phyloP scores from a whole-genome alignment of 2,888 invertebrate genomes.

The Euclidia mi region DNA sequence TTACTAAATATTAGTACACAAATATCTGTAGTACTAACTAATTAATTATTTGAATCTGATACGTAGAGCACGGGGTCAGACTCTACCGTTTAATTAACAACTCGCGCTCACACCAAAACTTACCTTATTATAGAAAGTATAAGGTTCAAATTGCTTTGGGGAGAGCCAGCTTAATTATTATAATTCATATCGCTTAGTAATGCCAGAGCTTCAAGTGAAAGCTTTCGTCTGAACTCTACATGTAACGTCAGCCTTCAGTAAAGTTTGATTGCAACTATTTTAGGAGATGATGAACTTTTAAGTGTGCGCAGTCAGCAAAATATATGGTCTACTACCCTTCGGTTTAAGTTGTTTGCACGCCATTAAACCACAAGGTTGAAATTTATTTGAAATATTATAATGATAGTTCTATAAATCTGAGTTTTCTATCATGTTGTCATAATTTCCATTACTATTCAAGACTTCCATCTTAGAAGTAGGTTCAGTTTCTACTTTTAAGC shows the following conservation, averaged over 20 bases:
- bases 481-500: too few species aligned
- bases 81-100: slow-evolving; percentile 42
- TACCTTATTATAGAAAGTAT: slow-evolving; percentile 20
- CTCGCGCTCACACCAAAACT: slow-evolving; percentile 32
- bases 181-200: slow-evolving; percentile 52
- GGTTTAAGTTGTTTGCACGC: too few species aligned
- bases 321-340: too few species aligned
- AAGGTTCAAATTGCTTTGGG: slow-evolving; percentile 36
- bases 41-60: slow-evolving; percentile 12
- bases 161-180: slow-evolving; percentile 43
- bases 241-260: slow-evolving; percentile 10
- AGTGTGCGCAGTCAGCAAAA: too few species aligned
- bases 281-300: too few species aligned
- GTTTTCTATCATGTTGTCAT: too few species aligned
- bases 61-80: slow-evolving; percentile 17
- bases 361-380: too few species aligned
- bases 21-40: slow-evolving; percentile 6
- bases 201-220: slow-evolving; percentile 40
- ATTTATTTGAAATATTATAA: too few species aligned
- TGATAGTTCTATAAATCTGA: too few species aligned
- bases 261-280: too few species aligned
- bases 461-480: too few species aligned
- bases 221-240: slow-evolving; percentile 29
- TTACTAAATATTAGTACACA: neutral
- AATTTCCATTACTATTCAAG: too few species aligned